These are phyloP conservation scores for Cosmorhoe ocellata DNA, from an alignment of 2,888 invertebrate genomes.

Conservation along the genomic window DNA sequence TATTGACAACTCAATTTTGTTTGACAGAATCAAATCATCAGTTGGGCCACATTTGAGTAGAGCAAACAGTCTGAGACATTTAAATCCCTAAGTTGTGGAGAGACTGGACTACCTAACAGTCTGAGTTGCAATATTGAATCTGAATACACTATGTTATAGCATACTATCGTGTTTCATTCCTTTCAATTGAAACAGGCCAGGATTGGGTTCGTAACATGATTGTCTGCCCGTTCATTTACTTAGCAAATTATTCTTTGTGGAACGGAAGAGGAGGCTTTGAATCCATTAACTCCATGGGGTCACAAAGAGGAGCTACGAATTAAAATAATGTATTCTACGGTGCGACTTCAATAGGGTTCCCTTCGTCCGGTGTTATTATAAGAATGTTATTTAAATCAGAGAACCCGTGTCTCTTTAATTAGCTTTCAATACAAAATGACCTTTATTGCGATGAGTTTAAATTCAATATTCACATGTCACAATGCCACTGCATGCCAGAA, in stretches of 20 bases:
- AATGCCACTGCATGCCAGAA: background rate
- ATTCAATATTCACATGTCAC: background rate
- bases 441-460: background rate
- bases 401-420: slow-evolving; percentile 2
- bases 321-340: slow-evolving; percentile 79
- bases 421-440: slow-evolving; percentile 1
- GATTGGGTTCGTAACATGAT: slow-evolving; percentile 62
- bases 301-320: slow-evolving; percentile 81
- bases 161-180: no score
- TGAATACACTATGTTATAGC: no score
- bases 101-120: no score
- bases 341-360: slow-evolving; percentile 75
- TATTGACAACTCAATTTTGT: no score
- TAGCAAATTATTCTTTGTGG: slow-evolving; percentile 82
- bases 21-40: no score
- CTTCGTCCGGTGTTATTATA: slow-evolving; percentile 81
- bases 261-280: slow-evolving; percentile 81
- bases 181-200: background rate
- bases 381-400: slow-evolving; percentile 81
- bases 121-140: no score
- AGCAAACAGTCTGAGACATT: no score
- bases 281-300: slow-evolving; percentile 81
- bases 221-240: slow-evolving; percentile 78
- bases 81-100: no score
- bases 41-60: no score